These are phyloP conservation scores for Limnodromus scolopaceus DNA, from an alignment of 2,797 vertebrate genomes.

Conservation along the genomic window DNA sequence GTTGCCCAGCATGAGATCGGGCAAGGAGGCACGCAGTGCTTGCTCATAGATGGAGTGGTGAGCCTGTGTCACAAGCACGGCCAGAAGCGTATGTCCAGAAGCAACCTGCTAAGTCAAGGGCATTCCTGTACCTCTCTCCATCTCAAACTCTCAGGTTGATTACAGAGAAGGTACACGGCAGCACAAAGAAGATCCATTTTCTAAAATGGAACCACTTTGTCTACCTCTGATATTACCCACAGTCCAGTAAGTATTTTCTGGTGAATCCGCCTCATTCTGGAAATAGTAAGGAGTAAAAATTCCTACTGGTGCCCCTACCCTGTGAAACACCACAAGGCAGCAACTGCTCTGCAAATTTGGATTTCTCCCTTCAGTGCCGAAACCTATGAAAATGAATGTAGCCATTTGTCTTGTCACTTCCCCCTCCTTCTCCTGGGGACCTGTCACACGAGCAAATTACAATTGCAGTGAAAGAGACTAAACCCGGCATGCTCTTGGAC, in stretches of 20 bases:
- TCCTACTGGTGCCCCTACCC: background rate
- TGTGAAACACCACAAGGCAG: background rate
- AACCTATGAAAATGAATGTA: background rate
- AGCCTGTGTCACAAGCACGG: background rate
- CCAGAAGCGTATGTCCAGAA: background rate
- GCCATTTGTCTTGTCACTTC: background rate
- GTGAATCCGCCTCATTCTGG: background rate
- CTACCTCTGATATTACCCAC: background rate
- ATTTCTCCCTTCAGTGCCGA: background rate
- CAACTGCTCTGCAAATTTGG: background rate
- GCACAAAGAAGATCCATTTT: background rate
- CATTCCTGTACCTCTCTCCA: background rate
- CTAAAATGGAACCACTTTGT: background rate
- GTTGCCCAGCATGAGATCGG: background rate
- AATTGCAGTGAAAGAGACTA: background rate
- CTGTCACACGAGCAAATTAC: background rate
- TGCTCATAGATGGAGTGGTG: background rate
- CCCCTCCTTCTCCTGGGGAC: background rate
- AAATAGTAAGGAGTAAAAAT: background rate
- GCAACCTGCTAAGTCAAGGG: background rate
- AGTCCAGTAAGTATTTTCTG: background rate
- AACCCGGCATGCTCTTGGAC: background rate
- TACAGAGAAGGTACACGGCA: background rate
- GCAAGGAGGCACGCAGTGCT: background rate
- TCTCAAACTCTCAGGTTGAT: background rate